Base-by-base conservation (phyloP, 1,140 invertebrate species). In the Metopolophium dirhodum region DNA sequence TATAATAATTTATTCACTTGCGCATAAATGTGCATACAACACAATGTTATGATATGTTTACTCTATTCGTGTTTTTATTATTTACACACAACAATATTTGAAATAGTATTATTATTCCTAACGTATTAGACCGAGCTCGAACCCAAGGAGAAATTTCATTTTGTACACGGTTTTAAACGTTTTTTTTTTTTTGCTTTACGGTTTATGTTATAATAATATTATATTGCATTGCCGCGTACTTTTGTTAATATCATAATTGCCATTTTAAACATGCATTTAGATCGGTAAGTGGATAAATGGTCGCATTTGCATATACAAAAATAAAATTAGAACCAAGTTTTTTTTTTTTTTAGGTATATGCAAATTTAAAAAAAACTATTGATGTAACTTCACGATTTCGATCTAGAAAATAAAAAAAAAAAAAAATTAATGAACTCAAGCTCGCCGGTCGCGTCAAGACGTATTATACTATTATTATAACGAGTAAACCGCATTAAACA, bases 191-290 rank as follows among this genome's bases (percentile, higher is more conserved):
- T 37, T 68, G 0, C 41, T 41, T 41, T 41, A 41, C 41, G 41
- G 41, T 3, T 4, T 18, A 14, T 18, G 14, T 77, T 77, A 77
- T 54, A 54, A 54, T 14, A 3, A 18, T 51, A 51, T 51, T 51
- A 51, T 51, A 51, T 54, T 23, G 51, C 23, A 54, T 22, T 54
- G 51, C 22, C 30, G 22, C 7, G 9, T 41, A 41, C 47, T 88
- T 88, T 49, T 47, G 47, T 22, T 88, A 88, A 88, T 49, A 88
- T 35, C 41, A 88, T 88, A 88, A 49, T 88, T 88, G 85, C 85
- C 22, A 87, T 88, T 88, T 88, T 88, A 49, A 88, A 88, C 86
- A 47, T 49, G 86, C 47, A 47, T n/a, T n/a, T 88, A 88, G 86
- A 88, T 88, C 86, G 86, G 47, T 35, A 18, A 35, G 85, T 88